Evolutionary conservation across 2,113 vertebrate species (phyloP), one percentile per base, ranked within the genome.

Genomic region (Ammospiza caudacuta): DNA sequence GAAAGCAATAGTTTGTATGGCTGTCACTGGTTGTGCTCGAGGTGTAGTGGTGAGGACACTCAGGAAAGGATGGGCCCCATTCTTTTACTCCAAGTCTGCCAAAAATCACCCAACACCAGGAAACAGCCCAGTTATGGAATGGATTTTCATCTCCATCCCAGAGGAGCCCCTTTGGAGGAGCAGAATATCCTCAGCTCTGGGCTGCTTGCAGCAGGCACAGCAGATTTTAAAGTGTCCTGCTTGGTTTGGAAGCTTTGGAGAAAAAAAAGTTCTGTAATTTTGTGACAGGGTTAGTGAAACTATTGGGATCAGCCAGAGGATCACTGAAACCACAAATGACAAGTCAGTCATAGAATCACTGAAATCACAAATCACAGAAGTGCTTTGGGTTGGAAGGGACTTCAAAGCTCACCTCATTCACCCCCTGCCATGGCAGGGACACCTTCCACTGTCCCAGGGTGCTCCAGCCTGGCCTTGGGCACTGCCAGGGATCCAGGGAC

Each of bases 61-160:
- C 17, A 29, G 39, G 7, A 23, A 80, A 80, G 62, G 33, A 46
- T 17, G 35, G 9, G 46, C 6, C 29, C 5, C 41, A 2, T 39
- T 31, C 49, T 78, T 68, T 43, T 52, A 3, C 11, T 79, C 55
- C 84, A 59, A 8, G 5, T 24, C 54, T 93, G 74, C 64, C 59
- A 16, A 70, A 85, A 73, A 22, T 62, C 64, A 25, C 37, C 43
- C 55, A 41, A 1, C 18, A 15, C 28, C 58, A 51, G 29, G 9
- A 0, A 72, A 21, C 66, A 12, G 4, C 43, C 23, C 39, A 15
- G 2, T 43, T 43, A 18, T 12, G 0, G 1, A 28, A 19, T 29
- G 28, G 52, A 29, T 61, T 51, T 17, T 6, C 46, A n/a, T 43
- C 46, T 54, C 52, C 51, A 49, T 25, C 31, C 63, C n/a, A 35